Evolutionary conservation across 2,888 invertebrate genomes (phyloP), one percentile per base, ranked within the genome.

Genomic region (Apantesis nais): DNA sequence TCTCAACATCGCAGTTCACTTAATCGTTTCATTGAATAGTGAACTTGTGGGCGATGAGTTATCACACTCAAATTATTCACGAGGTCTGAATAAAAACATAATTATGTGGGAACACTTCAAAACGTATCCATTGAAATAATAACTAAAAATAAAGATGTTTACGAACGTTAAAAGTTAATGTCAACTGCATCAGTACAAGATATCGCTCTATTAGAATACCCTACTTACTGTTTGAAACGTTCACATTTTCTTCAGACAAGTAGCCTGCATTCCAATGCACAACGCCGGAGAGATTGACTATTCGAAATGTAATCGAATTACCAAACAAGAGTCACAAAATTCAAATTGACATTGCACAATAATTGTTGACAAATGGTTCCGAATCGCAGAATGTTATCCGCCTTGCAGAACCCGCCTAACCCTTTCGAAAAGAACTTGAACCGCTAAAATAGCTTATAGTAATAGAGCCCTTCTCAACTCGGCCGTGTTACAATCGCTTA

Each of bases 351-450:
- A 64, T 91, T 91, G 85, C 90, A 87, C 89, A 90, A 88, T 87
- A 87, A 89, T 90, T 91, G 90, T 91, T 92, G 90, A 90, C 92
- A 92, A 93, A 92, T 88, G 86, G 80, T 80, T 80, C 77, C 70
- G 78, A 82, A 78, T 74, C 78, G 76, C 81, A 90, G 92, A 92
- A 93, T 91, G 92, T 89, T 86, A 90, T 86, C 84, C 86, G 88
- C 88, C 90, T 92, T 89, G 91, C 92, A 89, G 91, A 90, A 89
- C 86, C 82, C 80, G 82, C 81, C 85, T 84, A 87, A 89, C 90
- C 91, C 89, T 88, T 88, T 88, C 76, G 63, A 85, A 87, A 86
- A 86, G 86, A 89, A 83, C 83, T 83, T 82, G 79, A 77, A 84
- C 78, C 80, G 73, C 83, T 82, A 84, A 85, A 86, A 84, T 82